phyloP scores from a whole-genome alignment of 2,888 invertebrate genomes.

The Trachelus tabidus region DNA sequence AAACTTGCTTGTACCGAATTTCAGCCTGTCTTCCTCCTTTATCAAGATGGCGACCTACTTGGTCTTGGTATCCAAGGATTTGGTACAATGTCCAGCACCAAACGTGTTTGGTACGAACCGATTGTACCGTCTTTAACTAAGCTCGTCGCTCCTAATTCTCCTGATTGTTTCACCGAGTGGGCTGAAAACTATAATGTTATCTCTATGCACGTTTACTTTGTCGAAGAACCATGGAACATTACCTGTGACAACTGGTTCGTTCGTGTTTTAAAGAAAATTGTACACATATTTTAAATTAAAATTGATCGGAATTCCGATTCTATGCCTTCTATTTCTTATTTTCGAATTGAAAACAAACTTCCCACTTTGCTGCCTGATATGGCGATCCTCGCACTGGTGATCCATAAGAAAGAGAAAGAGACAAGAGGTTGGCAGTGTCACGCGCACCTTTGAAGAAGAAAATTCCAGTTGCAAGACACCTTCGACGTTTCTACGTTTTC shows the following conservation, averaged over 20 bases:
- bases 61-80: conserved; percentile 34
- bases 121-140: conserved; percentile 21
- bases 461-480: no score
- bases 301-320: no score
- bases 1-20: conserved; percentile 22
- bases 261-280: no score
- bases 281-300: no score
- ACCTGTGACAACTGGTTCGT: conserved; percentile 3
- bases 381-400: no score
- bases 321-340: no score
- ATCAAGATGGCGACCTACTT: conserved; percentile 24
- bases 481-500: no score
- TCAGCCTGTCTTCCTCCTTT: conserved; percentile 32
- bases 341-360: no score
- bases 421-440: no score
- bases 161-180: conserved; percentile 27
- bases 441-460: no score
- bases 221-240: conserved; percentile 32
- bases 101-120: conserved; percentile 31
- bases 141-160: conserved; percentile 26
- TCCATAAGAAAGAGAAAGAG: no score
- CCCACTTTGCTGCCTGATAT: no score
- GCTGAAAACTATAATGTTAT: conserved; percentile 28
- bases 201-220: conserved; percentile 37
- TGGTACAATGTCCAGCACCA: conserved; percentile 23